Conservation (phyloP, 2,113 vertebrate species). For the Turdus rufiventris region DNA sequence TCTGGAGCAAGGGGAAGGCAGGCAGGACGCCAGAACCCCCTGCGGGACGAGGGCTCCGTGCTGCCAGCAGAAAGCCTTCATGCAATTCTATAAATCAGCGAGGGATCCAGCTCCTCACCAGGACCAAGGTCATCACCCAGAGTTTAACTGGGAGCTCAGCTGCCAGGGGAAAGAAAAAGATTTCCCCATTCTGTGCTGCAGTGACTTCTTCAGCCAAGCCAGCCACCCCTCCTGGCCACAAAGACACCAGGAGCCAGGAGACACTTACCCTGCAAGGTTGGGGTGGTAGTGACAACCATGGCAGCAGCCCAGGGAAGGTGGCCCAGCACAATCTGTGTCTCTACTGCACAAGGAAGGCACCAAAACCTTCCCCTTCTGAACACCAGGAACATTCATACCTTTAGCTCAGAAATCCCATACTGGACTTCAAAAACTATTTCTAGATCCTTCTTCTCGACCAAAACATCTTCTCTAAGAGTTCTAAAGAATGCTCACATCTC, state of each 20-base stretch:
- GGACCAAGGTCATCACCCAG: not conserved
- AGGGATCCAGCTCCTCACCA: not conserved
- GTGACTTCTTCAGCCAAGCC: not conserved
- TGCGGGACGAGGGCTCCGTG: accelerated
- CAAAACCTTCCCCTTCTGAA: not conserved
- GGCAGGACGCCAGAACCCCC: accelerated
- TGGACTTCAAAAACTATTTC: not conserved
- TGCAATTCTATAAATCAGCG: not conserved
- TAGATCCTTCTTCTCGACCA: not conserved
- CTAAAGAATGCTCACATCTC: not conserved
- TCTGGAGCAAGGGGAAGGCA: not conserved
- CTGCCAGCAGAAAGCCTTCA: not conserved
- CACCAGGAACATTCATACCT: accelerated
- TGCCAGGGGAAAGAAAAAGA: not conserved
- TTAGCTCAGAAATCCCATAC: not conserved
- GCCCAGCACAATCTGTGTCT: not conserved
- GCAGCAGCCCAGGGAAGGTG: not conserved
- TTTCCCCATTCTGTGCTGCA: not conserved
- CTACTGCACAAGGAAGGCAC: not conserved
- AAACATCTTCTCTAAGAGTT: not conserved
- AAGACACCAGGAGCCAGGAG: not conserved
- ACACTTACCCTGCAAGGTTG: not conserved
- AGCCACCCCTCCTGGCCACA: not conserved
- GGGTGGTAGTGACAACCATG: not conserved
- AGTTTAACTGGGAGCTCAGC: not conserved